Conservation (phyloP, 2,888 invertebrate species). For the Heliconius ismenius region DNA sequence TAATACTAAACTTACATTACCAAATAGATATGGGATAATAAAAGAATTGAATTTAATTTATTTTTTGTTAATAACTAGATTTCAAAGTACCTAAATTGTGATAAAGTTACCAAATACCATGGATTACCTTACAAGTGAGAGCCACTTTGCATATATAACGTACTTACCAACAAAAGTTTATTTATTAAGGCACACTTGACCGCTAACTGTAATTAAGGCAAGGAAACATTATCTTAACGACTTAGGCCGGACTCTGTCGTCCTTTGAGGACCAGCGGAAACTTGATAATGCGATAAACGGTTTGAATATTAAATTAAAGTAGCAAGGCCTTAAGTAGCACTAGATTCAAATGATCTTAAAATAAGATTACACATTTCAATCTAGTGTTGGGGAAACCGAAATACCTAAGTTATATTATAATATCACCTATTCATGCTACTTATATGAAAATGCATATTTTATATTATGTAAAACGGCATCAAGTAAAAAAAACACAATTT, state of each 20-base stretch:
- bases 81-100: background rate
- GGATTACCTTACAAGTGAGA: background rate
- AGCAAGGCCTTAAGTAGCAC: conserved; percentile 25
- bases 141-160: background rate
- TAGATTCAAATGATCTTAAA: conserved; percentile 19
- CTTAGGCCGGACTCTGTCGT: conserved; percentile 36
- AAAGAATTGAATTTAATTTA: too few relatives aligned
- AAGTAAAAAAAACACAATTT: too few relatives aligned
- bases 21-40: too few relatives aligned
- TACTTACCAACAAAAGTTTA: conserved; percentile 15
- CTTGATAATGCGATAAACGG: conserved; percentile 42
- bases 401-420: background rate
- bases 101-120: background rate
- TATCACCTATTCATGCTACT: background rate
- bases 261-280: conserved; percentile 35
- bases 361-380: too few relatives aligned
- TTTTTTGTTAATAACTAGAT: background rate
- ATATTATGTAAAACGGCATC: too few relatives aligned
- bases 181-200: conserved; percentile 21
- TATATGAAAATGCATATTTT: too few relatives aligned
- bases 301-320: conserved; percentile 42
- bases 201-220: conserved; percentile 38
- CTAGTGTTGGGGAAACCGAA: background rate
- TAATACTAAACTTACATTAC: too few relatives aligned
- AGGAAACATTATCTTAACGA: conserved; percentile 44